Evolutionary conservation across 1,140 invertebrate genomes (phyloP).

Genomic region (Heliconius melpomene): DNA sequence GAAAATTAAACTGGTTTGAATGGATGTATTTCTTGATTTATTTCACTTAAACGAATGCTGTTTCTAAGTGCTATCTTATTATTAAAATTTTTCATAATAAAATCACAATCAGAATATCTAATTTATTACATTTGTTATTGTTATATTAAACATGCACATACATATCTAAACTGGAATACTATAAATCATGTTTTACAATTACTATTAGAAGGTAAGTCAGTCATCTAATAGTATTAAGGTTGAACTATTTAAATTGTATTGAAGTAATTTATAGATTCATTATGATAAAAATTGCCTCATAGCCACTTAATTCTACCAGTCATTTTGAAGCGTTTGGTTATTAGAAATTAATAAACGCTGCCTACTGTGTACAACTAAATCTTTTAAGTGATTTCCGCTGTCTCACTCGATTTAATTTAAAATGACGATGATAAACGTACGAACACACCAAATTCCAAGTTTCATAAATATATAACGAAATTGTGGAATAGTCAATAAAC

Average conservation of each 20-base stretch:
- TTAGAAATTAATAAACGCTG: conserved; percentile 42
- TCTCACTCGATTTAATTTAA: conserved; percentile 54
- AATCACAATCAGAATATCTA: too few relatives aligned
- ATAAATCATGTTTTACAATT: neutral
- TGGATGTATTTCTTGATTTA: too few relatives aligned
- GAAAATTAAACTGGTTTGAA: too few relatives aligned
- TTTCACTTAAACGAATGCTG: too few relatives aligned
- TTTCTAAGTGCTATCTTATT: too few relatives aligned
- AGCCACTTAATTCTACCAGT: conserved; percentile 30
- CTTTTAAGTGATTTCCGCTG: conserved; percentile 46
- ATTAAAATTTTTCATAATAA: too few relatives aligned
- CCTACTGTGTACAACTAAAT: conserved; percentile 33
- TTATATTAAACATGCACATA: too few relatives aligned
- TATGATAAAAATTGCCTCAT: conserved; percentile 35
- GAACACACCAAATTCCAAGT: neutral
- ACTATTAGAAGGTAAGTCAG: conserved; percentile 4
- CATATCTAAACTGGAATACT: neutral
- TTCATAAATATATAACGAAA: neutral
- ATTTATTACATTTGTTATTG: too few relatives aligned
- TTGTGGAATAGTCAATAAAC: neutral
- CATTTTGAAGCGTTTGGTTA: conserved; percentile 35
- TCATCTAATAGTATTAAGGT: conserved; percentile 35
- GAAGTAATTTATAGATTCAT: conserved; percentile 46
- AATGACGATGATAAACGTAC: conserved; percentile 17
- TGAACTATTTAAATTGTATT: conserved; percentile 45